Percentiles rank a stretch among this genome's conserved stretches.
phyloP scores from a whole-genome alignment of 2,888 invertebrate genomes.

The Timandra comae region DNA sequence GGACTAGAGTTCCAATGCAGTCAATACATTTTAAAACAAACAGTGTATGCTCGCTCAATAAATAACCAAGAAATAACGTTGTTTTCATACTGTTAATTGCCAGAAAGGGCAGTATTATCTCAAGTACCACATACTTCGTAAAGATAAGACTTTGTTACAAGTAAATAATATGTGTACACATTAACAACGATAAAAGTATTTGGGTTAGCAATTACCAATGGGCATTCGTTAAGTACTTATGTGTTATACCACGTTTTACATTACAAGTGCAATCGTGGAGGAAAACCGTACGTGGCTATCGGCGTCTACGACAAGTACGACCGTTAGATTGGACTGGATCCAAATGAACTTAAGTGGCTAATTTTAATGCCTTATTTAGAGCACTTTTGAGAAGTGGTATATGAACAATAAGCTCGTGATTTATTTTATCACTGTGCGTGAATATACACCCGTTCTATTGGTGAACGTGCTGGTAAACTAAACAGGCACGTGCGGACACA shows the following conservation, averaged over 20 bases:
- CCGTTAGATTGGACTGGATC: conserved; percentile 11
- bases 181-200: conserved; percentile 50
- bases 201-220: conserved; percentile 34
- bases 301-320: conserved; percentile 9
- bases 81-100: background rate
- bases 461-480: conserved; percentile 50
- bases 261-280: conserved; percentile 1
- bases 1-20: conserved; percentile 33
- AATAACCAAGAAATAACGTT: background rate
- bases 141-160: conserved; percentile 30
- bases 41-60: too few relatives aligned
- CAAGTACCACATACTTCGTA: conserved; percentile 24
- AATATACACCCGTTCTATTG: conserved; percentile 22
- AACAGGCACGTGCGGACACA: conserved; percentile 65
- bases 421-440: conserved; percentile 38
- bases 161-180: conserved; percentile 39
- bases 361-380: conserved; percentile 12
- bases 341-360: conserved; percentile 3
- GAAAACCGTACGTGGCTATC: conserved; percentile 7
- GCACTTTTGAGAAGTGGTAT: conserved; percentile 15
- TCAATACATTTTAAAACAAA: conserved; percentile 45
- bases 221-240: conserved; percentile 1
- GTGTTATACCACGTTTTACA: too few relatives aligned
- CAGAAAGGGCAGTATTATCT: conserved; percentile 15
- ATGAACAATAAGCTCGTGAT: conserved; percentile 28